Evolutionary conservation across 2,113 vertebrate genomes (phyloP).

Genomic region (Cepphus grylle): DNA sequence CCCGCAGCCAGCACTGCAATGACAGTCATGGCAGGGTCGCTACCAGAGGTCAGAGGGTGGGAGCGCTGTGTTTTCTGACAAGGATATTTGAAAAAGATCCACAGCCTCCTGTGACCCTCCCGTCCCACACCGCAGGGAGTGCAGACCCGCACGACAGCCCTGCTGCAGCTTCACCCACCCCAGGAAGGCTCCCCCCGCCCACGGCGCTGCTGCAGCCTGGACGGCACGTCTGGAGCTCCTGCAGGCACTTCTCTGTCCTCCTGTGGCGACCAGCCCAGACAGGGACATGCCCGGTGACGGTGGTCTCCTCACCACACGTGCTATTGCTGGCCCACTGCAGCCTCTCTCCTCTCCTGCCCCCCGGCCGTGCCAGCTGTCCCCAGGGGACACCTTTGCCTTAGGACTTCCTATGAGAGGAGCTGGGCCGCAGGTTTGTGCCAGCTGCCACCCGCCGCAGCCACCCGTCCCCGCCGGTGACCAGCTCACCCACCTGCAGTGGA

Average conservation of each 20-base stretch:
- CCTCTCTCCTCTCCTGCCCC: neutral
- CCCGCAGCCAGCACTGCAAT: slow-evolving; percentile 91
- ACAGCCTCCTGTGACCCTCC: neutral
- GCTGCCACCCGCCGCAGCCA: neutral
- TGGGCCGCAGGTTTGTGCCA: neutral
- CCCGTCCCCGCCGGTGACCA: neutral
- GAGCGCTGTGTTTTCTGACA: neutral
- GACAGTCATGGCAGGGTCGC: neutral
- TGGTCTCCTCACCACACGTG: neutral
- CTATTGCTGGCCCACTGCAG: neutral
- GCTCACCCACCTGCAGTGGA: slow-evolving; percentile 92
- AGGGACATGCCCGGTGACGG: accelerated
- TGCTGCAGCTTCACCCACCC: neutral
- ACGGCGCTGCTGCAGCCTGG: neutral
- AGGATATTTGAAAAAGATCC: neutral
- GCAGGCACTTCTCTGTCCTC: neutral
- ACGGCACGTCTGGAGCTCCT: neutral
- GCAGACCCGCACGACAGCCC: neutral
- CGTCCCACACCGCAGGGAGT: accelerated
- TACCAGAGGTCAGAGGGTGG: neutral
- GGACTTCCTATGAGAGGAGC: neutral
- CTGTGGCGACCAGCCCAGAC: neutral
- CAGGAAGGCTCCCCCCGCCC: neutral
- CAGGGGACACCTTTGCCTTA: neutral
- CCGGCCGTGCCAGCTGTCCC: neutral